Evolutionary conservation across 2,113 vertebrate genomes (phyloP), one percentile per base, ranked within the genome.

Genomic region (Coptodon rendalli): DNA sequence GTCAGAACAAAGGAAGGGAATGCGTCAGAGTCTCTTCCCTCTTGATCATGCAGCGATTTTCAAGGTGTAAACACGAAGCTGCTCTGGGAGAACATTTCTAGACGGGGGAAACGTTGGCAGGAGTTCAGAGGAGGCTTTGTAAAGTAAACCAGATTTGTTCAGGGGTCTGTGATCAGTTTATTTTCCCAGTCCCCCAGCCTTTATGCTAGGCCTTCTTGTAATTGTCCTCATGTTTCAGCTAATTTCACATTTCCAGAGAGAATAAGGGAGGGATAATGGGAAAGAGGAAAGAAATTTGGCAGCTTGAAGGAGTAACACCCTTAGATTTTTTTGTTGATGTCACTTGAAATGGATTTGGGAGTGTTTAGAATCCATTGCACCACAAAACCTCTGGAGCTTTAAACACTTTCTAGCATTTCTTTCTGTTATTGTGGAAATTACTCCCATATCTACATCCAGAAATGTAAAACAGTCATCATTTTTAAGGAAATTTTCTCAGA

Each of bases 141-240:
- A 94, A 96, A 95, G 93, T 94, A 94, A 95, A 94, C 92, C 95
- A 96, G 93, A 95, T 95, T 95, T 95, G 93, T 96, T 93, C 91
- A 90, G 92, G 88, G 90, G 85, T 88, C 94, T 91, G 91, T 88
- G 91, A 95, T 93, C 91, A 83, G 93, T 95, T 95, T 95, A 93
- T 96, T 96, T 96, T 95, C 90, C 85, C 92, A 86, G 88, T 93
- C 52, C 84, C 85, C 59, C 87, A 66, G 73, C 92, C 92, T 91
- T 92, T 92, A 89, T 89, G 71, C 86, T 56, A 40, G 94, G 93
- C 91, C 90, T 90, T 93, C 91, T 91, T 95, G 90, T 95, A 95
- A 95, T 93, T 93, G 93, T 95, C 91, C 91, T 96, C 93, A 86
- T 93, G 90, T 95, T 97, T 96, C 94, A 94, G 93, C 88, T 95